Evolutionary conservation across 2,888 invertebrate species (phyloP).

Genomic region (Saturnia pavonia): DNA sequence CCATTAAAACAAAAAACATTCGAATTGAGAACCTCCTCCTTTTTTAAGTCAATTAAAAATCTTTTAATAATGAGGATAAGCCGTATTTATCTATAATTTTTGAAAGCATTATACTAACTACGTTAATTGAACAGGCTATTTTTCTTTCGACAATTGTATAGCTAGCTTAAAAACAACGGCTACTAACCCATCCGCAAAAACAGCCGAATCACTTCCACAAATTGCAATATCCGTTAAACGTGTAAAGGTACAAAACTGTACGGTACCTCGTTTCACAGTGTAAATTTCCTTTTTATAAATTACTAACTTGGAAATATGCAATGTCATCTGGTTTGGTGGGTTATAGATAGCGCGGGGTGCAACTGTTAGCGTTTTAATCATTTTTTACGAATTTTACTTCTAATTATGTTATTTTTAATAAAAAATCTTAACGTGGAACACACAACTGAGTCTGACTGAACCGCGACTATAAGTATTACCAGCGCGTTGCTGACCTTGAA

Average conservation of each 20-base stretch:
- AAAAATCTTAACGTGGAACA: too few species aligned
- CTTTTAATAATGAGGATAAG: too few species aligned
- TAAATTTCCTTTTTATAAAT: constrained; percentile 27
- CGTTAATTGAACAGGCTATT: not conserved
- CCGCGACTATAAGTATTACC: too few species aligned
- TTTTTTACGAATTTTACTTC: not conserved
- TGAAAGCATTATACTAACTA: too few species aligned
- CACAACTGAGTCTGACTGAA: too few species aligned
- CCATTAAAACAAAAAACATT: too few species aligned
- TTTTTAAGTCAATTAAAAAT: too few species aligned
- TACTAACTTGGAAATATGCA: constrained; percentile 24
- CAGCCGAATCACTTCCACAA: constrained; percentile 19
- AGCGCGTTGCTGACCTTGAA: too few species aligned
- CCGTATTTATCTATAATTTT: too few species aligned
- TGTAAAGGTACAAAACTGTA: constrained; percentile 15
- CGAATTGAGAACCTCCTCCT: too few species aligned
- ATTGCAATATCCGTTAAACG: constrained; percentile 20
- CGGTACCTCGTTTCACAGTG: constrained; percentile 20
- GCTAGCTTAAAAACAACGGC: constrained; percentile 2
- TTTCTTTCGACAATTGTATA: not conserved
- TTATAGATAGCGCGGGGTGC: not conserved
- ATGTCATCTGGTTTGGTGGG: constrained; percentile 22
- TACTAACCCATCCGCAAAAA: not conserved
- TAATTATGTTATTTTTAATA: not conserved
- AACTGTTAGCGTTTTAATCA: constrained; percentile 5